phyloP scores from a whole-genome alignment of 2,888 invertebrate genomes.

The Agrotis ipsilon region DNA sequence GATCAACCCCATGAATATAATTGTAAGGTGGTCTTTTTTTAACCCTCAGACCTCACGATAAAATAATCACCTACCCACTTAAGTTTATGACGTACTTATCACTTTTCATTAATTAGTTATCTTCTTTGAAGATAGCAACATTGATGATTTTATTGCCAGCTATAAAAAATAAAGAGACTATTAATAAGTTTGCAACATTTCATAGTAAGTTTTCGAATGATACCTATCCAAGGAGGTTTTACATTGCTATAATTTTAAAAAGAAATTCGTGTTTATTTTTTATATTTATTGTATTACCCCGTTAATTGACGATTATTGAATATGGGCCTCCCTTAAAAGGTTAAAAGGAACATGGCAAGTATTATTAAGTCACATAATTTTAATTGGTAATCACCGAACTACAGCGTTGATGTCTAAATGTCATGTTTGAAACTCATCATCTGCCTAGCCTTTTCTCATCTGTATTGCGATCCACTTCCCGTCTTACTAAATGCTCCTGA shows the following conservation, averaged over 20 bases:
- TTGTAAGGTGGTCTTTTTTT: background rate
- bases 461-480: too few relatives aligned
- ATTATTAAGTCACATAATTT: too few relatives aligned
- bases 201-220: conserved; percentile 21
- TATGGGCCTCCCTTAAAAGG: background rate
- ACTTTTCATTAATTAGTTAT: background rate
- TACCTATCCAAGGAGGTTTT: conserved; percentile 1
- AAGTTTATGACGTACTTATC: conserved; percentile 24
- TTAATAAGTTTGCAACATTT: conserved; percentile 7
- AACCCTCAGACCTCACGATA: background rate
- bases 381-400: too few relatives aligned
- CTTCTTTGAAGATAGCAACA: conserved; percentile 25
- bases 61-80: background rate
- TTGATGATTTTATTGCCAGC: conserved; percentile 40
- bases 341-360: background rate
- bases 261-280: conserved; percentile 22
- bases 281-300: background rate
- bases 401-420: too few relatives aligned
- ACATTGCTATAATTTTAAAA: conserved; percentile 26
- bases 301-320: conserved; percentile 4
- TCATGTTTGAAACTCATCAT: too few relatives aligned
- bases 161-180: conserved; percentile 29
- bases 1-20: background rate
- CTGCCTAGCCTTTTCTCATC: too few relatives aligned
- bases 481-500: too few relatives aligned